A percentile compares a stretch with the other conserved stretches of the same genome.
These are phyloP conservation scores for Maconellicoccus hirsutus DNA, from an alignment of 1,140 invertebrate species.

Conservation along the genomic window DNA sequence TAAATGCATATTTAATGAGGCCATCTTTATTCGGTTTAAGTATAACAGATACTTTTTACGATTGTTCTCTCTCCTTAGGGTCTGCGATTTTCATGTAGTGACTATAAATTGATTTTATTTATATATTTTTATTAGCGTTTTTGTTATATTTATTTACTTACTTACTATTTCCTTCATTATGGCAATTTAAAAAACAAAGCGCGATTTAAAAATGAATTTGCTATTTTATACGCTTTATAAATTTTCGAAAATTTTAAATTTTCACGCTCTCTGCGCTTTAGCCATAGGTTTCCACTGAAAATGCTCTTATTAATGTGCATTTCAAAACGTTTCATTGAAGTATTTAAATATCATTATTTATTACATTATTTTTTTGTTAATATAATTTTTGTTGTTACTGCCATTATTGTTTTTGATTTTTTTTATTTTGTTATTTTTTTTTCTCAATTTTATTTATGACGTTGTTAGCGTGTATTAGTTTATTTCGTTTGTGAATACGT, in stretches of 20 bases:
- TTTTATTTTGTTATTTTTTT: constrained; percentile 6
- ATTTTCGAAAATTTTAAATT: neutral
- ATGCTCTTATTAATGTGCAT: neutral
- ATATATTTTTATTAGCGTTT: constrained; percentile 2
- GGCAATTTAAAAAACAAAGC: neutral
- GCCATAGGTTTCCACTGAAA: neutral
- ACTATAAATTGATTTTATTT: neutral
- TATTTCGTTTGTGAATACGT: neutral
- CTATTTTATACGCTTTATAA: neutral
- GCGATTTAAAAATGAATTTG: neutral
- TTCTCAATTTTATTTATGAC: constrained; percentile 12
- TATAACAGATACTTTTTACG: neutral
- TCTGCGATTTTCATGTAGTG: neutral
- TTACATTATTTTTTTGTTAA: neutral
- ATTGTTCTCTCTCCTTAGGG: neutral
- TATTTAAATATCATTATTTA: constrained; percentile 1
- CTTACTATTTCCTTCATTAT: neutral
- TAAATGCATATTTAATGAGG: neutral
- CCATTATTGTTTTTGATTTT: constrained; percentile 18
- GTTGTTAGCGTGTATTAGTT: constrained; percentile 6
- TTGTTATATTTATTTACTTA: neutral
- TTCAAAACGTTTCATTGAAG: neutral
- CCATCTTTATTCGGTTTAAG: neutral
- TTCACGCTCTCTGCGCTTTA: constrained; percentile 8
- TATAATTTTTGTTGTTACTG: constrained; percentile 18